These are phyloP conservation scores for Camponotus floridanus DNA, from an alignment of 1,140 invertebrate genomes.

Conservation along the genomic window DNA sequence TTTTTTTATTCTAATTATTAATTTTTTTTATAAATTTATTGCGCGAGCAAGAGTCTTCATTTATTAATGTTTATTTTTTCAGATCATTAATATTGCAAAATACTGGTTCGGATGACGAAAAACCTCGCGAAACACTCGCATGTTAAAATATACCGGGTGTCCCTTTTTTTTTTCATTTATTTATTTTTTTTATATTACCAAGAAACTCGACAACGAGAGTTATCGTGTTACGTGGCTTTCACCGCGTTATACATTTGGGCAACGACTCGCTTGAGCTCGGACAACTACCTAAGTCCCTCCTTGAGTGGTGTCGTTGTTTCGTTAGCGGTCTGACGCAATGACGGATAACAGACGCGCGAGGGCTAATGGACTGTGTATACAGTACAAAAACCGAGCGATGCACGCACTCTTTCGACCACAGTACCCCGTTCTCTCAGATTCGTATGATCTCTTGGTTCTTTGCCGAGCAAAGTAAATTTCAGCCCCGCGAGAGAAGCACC, in stretches of 20 bases:
- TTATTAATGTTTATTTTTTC: neutral
- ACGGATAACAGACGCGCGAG: slow-evolving; percentile 49
- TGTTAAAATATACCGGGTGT: no score
- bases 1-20: no score
- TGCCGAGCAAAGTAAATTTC: slow-evolving; percentile 45
- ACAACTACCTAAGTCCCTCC: slow-evolving; percentile 35
- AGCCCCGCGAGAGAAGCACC: slow-evolving; percentile 17
- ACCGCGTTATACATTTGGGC: slow-evolving; percentile 35
- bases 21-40: neutral
- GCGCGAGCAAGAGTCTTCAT: neutral
- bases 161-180: no score
- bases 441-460: slow-evolving; percentile 27
- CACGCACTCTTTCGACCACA: neutral
- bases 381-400: slow-evolving; percentile 32
- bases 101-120: no score
- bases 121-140: no score
- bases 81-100: no score
- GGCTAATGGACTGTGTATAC: slow-evolving; percentile 55
- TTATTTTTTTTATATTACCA: no score
- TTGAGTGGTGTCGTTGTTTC: slow-evolving; percentile 57
- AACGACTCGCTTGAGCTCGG: slow-evolving; percentile 30
- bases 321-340: slow-evolving; percentile 56
- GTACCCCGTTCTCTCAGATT: neutral
- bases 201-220: neutral
- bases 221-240: slow-evolving; percentile 47